Conservation (phyloP, 2,113 vertebrate species). For the Hystrix cristata region DNA sequence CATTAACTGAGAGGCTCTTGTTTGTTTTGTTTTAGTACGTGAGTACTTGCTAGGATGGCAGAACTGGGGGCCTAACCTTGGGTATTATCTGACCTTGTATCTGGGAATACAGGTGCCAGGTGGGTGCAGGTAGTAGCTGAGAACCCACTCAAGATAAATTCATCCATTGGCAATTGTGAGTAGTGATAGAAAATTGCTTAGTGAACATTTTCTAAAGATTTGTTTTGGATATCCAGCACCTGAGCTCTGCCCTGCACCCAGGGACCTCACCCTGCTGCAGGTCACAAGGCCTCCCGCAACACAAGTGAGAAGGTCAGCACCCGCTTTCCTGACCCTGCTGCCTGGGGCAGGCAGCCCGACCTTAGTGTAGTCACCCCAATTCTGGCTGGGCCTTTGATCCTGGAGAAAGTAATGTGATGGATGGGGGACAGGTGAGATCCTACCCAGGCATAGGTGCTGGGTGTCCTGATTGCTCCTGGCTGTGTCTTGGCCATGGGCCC, state of each 20-base stretch:
- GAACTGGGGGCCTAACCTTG: not conserved
- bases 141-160: not conserved
- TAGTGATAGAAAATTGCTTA: not conserved
- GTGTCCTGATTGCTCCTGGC: not conserved
- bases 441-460: not conserved
- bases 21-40: not conserved
- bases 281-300: not conserved
- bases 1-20: not conserved
- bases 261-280: no score
- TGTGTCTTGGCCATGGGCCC: rapidly evolving
- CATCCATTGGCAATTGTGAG: not conserved
- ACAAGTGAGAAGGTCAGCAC: not conserved
- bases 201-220: not conserved
- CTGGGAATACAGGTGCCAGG: not conserved
- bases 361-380: not conserved
- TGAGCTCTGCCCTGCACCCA: not conserved
- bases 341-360: not conserved
- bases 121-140: not conserved
- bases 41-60: not conserved
- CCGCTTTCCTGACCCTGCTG: not conserved
- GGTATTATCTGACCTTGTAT: not conserved
- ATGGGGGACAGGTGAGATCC: not conserved
- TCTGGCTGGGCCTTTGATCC: not conserved
- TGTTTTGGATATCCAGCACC: not conserved
- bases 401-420: not conserved